Evolutionary conservation across 2,113 vertebrate genomes (phyloP).

Genomic region (Antechinus stuartii): DNA sequence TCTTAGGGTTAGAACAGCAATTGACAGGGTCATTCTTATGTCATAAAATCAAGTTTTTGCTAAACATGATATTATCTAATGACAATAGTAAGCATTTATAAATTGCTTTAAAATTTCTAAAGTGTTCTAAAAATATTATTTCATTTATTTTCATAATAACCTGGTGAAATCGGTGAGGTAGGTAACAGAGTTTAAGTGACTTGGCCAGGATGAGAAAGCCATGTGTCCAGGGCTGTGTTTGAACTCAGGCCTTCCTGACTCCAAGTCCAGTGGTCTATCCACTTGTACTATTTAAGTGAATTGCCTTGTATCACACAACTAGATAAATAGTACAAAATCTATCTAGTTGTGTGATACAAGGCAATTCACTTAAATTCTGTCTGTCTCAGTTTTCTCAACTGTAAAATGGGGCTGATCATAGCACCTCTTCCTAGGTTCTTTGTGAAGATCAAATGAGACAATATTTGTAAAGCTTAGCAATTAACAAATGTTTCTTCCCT

Average conservation of each 20-base stretch:
- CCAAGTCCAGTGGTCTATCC: not conserved
- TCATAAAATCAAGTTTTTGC: not conserved
- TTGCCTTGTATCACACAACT: too few species aligned
- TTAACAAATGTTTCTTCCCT: not conserved
- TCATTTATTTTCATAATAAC: not conserved
- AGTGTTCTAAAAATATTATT: not conserved
- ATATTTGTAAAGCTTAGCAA: not conserved
- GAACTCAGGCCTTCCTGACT: not conserved
- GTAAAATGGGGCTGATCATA: not conserved
- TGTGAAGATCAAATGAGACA: not conserved
- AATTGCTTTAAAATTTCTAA: not conserved
- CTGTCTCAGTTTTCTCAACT: not conserved
- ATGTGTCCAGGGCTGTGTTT: not conserved
- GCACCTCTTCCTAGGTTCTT: not conserved
- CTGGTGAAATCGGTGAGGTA: not conserved
- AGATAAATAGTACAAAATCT: too few species aligned
- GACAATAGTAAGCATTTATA: not conserved
- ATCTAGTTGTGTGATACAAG: not conserved
- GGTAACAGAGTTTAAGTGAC: not conserved
- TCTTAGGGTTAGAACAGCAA: not conserved
- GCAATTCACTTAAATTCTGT: not conserved
- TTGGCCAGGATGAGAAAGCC: not conserved
- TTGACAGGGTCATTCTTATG: not conserved
- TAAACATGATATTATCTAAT: not conserved
- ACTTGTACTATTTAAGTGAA: not conserved